Base-by-base conservation (phyloP, 1,140 invertebrate species). In the Probaryconus sp. region DNA sequence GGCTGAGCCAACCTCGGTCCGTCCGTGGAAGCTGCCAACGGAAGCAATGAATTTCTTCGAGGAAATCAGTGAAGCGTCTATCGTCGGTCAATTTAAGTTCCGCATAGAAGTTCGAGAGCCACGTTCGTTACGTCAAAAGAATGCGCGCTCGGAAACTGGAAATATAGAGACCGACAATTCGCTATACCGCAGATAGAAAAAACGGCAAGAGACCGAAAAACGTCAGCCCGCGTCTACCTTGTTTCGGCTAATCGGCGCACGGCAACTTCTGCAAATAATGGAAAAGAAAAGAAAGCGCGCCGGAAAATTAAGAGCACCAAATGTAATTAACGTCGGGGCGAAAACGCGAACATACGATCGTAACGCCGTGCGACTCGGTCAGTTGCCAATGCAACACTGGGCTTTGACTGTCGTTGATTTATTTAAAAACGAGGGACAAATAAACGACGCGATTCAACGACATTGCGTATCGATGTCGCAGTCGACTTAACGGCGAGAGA, bases 341-440 rank as follows among this genome's bases (percentile, higher is more conserved):
- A n/a, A 7, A 2, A 20, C 30, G 33, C 65, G 55, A 47, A 10
- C 10, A 9, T 37, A 55, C n/a, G n/a, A n/a, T 31, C 24, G 64
- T 24, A 21, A 51, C 2, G 7, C 42, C 48, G 56, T 61, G 30
- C 56, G 67, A 16, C 53, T 55, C 48, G 67, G 48, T 40, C 48
- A 70, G 67, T 70, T 63, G 67, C 48, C 65, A 61, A 64, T 58
- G 58, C 58, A 51, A 64, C 51, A 64, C 68, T 71, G 68, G 51
- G 48, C 67, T 64, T 71, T 38, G 37, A 64, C 68, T 58, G 48
- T 61, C 60, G 58, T 48, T 50, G 67, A 61, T 70, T 63, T 71
- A 71, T 63, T 71, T 64, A 63, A 56, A 64, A 56, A 58, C 51
- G 68, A 64, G 60, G 58, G 50, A 71, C 51, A 71, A 71, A 56